Evolutionary conservation across 2,113 vertebrate species (phyloP), one percentile per base, ranked within the genome.

Genomic region (Pseudorasbora parva): DNA sequence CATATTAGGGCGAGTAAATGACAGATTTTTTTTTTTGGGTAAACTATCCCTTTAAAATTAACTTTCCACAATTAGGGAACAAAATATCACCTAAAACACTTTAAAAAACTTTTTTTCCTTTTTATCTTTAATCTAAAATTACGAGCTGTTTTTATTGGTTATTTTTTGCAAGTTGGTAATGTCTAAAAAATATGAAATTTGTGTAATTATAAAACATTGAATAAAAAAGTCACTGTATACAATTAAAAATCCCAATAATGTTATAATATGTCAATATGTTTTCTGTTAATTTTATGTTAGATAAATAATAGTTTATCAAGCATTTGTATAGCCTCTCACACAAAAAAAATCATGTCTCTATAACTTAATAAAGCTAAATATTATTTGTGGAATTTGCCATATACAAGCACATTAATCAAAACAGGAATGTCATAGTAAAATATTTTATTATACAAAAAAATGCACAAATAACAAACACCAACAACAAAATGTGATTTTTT

Each of bases 391-490:
- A 66, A 33, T 33, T 64, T 64, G 37, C n/a, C n/a, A n/a, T n/a
- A n/a, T n/a, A n/a, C n/a, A n/a, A n/a, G n/a, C 1, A 33, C 25
- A 78, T 25, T 3, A 49, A n/a, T 43, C 8, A 23, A 43, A 30
- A 71, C 37, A 7, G 30, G 2, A 82, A 81, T 88, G 78, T 86
- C 62, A 86, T 88, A 90, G 82, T 82, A 91, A 94, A 91, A 82
- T 89, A 86, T 77, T 90, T 94, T 93, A 94, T 93, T 93, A 85
- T 71, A 62, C 89, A 91, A 81, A 92, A 93, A 94, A 93, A 93
- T 91, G 91, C 83, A 83, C 47, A 74, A 81, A 87, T 4, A 85
- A 41, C n/a, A 78, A 37, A 37, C 37, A 14, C 27, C 57, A 84
- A 82, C n/a, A 64, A 79, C 47, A 85, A 75, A 80, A 60, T 82